These are phyloP conservation scores for Agriopis aurantiaria DNA, from an alignment of 2,888 invertebrate species.

Conservation along the genomic window DNA sequence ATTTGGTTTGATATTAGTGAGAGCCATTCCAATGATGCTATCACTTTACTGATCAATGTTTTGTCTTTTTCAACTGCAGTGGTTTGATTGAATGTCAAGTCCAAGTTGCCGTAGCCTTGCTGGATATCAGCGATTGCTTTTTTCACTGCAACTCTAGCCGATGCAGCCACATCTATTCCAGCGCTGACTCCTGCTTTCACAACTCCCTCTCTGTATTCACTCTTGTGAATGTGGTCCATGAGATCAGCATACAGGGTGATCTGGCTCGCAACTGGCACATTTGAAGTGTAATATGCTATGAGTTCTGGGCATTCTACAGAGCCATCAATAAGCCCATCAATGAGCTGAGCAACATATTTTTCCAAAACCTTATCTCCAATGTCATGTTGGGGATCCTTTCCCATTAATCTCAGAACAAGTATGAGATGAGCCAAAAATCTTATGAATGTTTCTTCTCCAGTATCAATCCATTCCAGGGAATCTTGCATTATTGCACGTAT, in stretches of 20 bases:
- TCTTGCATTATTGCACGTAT: slow-evolving; percentile 90
- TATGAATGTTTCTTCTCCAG: slow-evolving; percentile 85
- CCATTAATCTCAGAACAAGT: slow-evolving; percentile 93
- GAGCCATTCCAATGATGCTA: slow-evolving; percentile 93
- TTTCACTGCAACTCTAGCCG: slow-evolving; percentile 94
- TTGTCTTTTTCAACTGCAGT: slow-evolving; percentile 87
- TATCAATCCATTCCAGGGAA: slow-evolving; percentile 89
- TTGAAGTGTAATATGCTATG: slow-evolving; percentile 94
- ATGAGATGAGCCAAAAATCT: slow-evolving; percentile 95
- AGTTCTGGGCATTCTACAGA: slow-evolving; percentile 90
- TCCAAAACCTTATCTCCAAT: slow-evolving; percentile 92
- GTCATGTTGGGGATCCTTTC: slow-evolving; percentile 89
- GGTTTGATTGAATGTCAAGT: slow-evolving; percentile 88
- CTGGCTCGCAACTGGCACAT: slow-evolving; percentile 87
- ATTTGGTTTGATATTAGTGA: slow-evolving; percentile 92
- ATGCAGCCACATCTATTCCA: slow-evolving; percentile 93
- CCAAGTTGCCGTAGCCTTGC: slow-evolving; percentile 79
- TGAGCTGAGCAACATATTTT: slow-evolving; percentile 90
- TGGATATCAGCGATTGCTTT: slow-evolving; percentile 85
- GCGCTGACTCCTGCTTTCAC: slow-evolving; percentile 90
- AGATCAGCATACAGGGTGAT: slow-evolving; percentile 89
- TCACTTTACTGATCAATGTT: slow-evolving; percentile 72
- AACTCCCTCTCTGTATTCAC: slow-evolving; percentile 88
- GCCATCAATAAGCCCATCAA: slow-evolving; percentile 82
- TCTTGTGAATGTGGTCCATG: slow-evolving; percentile 88